Evolutionary conservation across 2,888 invertebrate genomes (phyloP).

Genomic region (Heliconius ethilla): DNA sequence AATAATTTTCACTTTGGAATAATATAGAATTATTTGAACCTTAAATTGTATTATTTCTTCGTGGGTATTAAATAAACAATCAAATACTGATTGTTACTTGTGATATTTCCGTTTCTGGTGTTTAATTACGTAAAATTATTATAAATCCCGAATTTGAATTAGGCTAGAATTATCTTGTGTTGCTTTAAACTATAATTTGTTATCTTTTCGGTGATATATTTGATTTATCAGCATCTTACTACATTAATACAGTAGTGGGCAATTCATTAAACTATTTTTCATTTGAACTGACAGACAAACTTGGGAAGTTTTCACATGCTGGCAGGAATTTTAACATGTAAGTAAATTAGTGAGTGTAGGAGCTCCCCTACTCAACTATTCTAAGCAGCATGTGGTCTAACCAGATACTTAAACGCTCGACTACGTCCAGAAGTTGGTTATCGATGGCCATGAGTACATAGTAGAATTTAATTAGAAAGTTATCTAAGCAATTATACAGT

Average conservation of each 20-base stretch:
- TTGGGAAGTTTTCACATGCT: not conserved
- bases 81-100: not conserved
- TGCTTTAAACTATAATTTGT: no score
- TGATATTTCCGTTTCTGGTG: no score
- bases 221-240: no score
- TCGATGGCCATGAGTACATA: slow-evolving; percentile 14
- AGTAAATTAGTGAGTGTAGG: not conserved
- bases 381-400: not conserved
- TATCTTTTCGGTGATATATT: no score
- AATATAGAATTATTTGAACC: slow-evolving; percentile 1
- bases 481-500: slow-evolving; percentile 38
- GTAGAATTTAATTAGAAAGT: slow-evolving; percentile 38
- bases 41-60: slow-evolving; percentile 1
- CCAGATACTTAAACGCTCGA: not conserved
- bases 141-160: no score
- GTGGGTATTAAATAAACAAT: not conserved
- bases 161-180: no score
- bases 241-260: no score
- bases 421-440: not conserved
- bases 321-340: not conserved
- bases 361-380: no score
- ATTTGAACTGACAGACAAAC: not conserved
- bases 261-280: not conserved
- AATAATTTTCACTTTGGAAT: slow-evolving; percentile 4
- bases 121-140: no score